Evolutionary conservation across 2,888 invertebrate species (phyloP).

Genomic region (Smittia aterrima): DNA sequence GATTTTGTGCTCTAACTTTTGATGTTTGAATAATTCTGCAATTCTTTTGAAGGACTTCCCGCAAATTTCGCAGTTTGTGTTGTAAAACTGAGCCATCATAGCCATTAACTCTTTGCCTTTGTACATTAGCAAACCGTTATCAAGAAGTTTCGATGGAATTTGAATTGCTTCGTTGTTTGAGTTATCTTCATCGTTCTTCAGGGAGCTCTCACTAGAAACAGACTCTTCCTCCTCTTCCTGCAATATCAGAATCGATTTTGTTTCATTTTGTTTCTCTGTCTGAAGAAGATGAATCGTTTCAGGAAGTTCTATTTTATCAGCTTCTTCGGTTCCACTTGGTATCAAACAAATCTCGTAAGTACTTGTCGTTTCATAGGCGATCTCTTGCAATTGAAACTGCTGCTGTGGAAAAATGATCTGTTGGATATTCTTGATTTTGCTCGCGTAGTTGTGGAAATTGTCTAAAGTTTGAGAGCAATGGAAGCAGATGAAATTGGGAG

Average conservation of each 20-base stretch:
- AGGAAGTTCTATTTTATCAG: too few relatives aligned
- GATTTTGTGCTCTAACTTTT: neutral
- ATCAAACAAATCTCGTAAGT: slow-evolving; percentile 2
- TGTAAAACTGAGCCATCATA: slow-evolving; percentile 40
- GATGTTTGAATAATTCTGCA: neutral
- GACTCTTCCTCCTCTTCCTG: too few relatives aligned
- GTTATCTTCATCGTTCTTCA: slow-evolving; percentile 43
- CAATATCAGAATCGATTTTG: too few relatives aligned
- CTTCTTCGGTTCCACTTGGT: neutral
- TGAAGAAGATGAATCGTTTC: too few relatives aligned
- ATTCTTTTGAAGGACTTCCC: neutral
- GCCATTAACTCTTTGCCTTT: slow-evolving; percentile 42
- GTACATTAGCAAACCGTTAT: slow-evolving; percentile 41
- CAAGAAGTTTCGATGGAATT: slow-evolving; percentile 41
- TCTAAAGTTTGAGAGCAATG: slow-evolving; percentile 32
- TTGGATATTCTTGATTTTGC: slow-evolving; percentile 16
- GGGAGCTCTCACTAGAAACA: too few relatives aligned
- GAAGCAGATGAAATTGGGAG: neutral
- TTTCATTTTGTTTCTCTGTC: too few relatives aligned
- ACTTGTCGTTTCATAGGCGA: neutral
- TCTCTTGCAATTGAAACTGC: neutral
- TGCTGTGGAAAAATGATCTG: slow-evolving; percentile 6
- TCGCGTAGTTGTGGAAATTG: slow-evolving; percentile 29
- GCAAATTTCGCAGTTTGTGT: neutral
- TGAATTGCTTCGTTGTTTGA: neutral